A percentile compares a stretch with the other conserved stretches of the same genome.
Evolutionary conservation across 2,797 vertebrate species (phyloP).

Genomic region (Chromobotia macracanthus): DNA sequence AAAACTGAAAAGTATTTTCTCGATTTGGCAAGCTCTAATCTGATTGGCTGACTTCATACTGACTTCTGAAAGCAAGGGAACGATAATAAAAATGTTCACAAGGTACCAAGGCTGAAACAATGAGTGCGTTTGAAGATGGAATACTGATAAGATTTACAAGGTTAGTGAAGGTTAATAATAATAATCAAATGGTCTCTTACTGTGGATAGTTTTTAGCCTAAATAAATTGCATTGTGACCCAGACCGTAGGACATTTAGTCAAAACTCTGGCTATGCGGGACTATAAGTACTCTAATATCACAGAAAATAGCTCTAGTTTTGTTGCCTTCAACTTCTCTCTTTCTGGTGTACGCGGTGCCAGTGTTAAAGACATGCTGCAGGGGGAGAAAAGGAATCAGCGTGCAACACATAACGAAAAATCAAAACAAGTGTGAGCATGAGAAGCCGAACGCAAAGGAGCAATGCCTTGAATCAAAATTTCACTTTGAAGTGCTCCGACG

Average conservation of each 20-base stretch:
- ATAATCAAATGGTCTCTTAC: no score
- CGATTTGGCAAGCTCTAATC: not conserved
- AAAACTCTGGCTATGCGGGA: no score
- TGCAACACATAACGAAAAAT: not conserved
- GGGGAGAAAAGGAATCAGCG: not conserved
- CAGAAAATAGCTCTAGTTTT: slow-evolving; percentile 1
- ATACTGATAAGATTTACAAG: no score
- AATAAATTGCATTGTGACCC: no score
- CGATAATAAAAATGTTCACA: slow-evolving; percentile 51
- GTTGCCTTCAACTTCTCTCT: not conserved
- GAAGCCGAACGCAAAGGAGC: no score
- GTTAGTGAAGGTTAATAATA: no score
- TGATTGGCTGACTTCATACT: not conserved
- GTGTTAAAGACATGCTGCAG: not conserved
- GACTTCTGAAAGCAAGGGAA: not conserved
- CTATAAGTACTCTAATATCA: not conserved
- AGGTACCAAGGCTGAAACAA: no score
- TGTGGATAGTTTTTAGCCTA: no score
- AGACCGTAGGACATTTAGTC: no score
- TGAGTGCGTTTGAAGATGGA: no score
- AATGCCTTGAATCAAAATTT: slow-evolving; percentile 5
- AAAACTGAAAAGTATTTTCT: not conserved
- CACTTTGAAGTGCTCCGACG: not conserved
- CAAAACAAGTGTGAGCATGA: not conserved
- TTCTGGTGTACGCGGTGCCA: not conserved